Evolutionary conservation across 2,888 invertebrate species (phyloP), one percentile per base, ranked within the genome.

Genomic region (Stramonita haemastoma): DNA sequence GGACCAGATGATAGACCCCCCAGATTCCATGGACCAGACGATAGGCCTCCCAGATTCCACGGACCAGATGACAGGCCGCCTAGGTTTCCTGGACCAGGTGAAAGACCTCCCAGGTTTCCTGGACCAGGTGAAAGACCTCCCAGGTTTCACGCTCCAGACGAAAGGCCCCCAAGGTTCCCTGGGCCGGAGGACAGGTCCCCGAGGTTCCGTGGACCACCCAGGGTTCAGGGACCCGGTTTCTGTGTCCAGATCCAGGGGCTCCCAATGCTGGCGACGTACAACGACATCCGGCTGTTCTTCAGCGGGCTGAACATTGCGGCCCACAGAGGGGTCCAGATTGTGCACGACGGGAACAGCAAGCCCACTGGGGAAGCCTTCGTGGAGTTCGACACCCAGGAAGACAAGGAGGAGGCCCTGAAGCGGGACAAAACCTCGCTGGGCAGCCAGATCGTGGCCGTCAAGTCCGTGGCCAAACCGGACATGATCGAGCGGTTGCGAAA

Each of bases 211-310:
- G 88, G 86, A 46, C 34, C 89, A 17, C 57, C 46, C 6, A 17
- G 19, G 22, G 22, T 26, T 26, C 22, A 29, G 0, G 66, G 66
- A 8, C 86, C 86, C 11, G 57, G 86, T 90, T 36, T 90, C 8
- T 94, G 94, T 91, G 92, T 94, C 46, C 92, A 92, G 56, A 87
- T 95, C n/a, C 91, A 92, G 83, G 94, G 94, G 29, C 88, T 95
- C 15, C 94, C 94, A 0, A 89, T 92, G 66, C 90, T 91, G 36
- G 92, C 92, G 2, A 91, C 91, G 0, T 90, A 91, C 57, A 92
- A 91, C n/a, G 99, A 99, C 96, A 98, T 99, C 96, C 97, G 99
- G 92, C 98, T 98, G 96, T 99, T 98, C 97, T 99, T 99, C 97
- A 97, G 97, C 94, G 99, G 98, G 94, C 97, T 99, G 94, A 97